Percentiles rank a stretch among this genome's conserved stretches.
Conservation (phyloP, 1,140 invertebrate genomes). For the Marisa cornuarietis region DNA sequence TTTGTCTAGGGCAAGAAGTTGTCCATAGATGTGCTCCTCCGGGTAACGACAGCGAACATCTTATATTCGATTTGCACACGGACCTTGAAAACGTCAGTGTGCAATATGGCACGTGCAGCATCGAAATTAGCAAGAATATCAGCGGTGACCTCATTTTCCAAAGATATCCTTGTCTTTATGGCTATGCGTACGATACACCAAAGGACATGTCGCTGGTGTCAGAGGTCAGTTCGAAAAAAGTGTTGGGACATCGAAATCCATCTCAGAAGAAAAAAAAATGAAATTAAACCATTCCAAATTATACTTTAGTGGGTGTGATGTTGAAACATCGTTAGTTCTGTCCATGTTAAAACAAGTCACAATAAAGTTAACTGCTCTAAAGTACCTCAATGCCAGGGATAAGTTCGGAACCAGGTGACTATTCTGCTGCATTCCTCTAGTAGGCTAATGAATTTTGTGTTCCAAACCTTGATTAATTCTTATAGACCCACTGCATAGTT, state of each 20-base stretch:
- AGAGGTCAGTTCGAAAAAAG: background rate
- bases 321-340: too few species aligned
- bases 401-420: too few species aligned
- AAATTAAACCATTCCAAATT: too few species aligned
- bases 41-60: background rate
- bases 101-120: background rate
- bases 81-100: background rate
- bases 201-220: background rate
- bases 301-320: too few species aligned
- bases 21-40: background rate
- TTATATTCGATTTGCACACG: background rate
- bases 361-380: too few species aligned
- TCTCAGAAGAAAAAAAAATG: too few species aligned
- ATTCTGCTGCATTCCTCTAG: too few species aligned
- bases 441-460: too few species aligned
- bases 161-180: background rate
- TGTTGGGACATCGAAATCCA: too few species aligned
- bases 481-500: background rate
- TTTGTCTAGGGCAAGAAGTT: slow-evolving; percentile 1
- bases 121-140: background rate
- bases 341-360: background rate
- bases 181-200: background rate
- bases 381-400: too few species aligned
- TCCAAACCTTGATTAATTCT: too few species aligned
- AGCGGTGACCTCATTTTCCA: background rate